Evolutionary conservation across 2,888 invertebrate species (phyloP).

Genomic region (Idaea aversata): DNA sequence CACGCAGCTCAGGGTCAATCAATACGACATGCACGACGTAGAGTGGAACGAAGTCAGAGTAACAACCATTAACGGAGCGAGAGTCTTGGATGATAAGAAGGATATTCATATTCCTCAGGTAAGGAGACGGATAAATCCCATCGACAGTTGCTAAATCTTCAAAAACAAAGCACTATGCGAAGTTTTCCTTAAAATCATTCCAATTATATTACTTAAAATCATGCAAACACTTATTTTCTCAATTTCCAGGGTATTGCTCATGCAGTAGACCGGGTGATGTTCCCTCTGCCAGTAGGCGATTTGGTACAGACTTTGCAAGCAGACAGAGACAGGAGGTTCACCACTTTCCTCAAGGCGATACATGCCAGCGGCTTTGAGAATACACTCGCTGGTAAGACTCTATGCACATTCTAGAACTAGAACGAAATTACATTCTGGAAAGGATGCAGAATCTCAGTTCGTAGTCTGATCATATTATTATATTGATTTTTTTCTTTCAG

Average conservation of each 20-base stretch:
- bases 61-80: conserved; percentile 92
- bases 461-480: not conserved
- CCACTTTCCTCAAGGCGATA: conserved; percentile 87
- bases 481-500: conserved; percentile 61
- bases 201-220: not conserved
- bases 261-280: conserved; percentile 92
- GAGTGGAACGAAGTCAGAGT: conserved; percentile 93
- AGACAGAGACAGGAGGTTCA: conserved; percentile 90
- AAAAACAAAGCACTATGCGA: not conserved
- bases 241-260: conserved; percentile 85
- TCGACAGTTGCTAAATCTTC: not conserved
- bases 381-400: conserved; percentile 82
- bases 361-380: conserved; percentile 89
- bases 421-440: not conserved
- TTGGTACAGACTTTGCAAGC: conserved; percentile 91
- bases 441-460: no score
- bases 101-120: conserved; percentile 93
- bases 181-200: not conserved
- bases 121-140: not conserved
- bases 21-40: conserved; percentile 92
- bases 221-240: not conserved
- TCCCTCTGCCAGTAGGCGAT: conserved; percentile 93
- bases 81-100: conserved; percentile 88
- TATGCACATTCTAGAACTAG: not conserved
- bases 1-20: conserved; percentile 91